These are phyloP conservation scores for Trichomalopsis sarcophagae DNA, from an alignment of 1,140 invertebrate species.

Conservation along the genomic window DNA sequence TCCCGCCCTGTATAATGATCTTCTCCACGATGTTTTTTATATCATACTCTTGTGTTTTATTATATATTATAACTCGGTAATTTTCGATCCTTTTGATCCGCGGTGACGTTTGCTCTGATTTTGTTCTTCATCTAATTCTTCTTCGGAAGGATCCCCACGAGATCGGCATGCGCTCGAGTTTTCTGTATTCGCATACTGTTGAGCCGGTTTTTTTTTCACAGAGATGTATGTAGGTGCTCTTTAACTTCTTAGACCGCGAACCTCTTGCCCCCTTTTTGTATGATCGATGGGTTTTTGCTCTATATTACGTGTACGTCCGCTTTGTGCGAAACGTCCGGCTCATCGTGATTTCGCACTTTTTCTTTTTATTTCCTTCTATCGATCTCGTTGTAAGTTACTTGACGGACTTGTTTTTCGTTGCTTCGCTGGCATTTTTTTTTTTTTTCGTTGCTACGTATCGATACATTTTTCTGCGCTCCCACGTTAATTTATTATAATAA, in stretches of 20 bases:
- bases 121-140: constrained; percentile 34
- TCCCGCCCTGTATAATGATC: background rate
- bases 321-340: constrained; percentile 4
- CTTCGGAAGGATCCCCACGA: background rate
- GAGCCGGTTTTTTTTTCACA: background rate
- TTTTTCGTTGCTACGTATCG: background rate
- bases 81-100: too few relatives aligned
- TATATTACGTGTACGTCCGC: constrained; percentile 12
- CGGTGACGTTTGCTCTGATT: background rate
- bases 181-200: background rate
- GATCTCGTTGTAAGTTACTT: constrained; percentile 21
- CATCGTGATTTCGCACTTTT: constrained; percentile 31
- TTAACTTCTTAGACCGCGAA: background rate
- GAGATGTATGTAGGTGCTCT: background rate
- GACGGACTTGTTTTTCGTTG: background rate
- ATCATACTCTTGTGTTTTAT: constrained; percentile 25
- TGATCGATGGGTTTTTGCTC: background rate
- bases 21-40: constrained; percentile 47
- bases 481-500: background rate
- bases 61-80: background rate
- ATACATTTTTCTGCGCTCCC: background rate
- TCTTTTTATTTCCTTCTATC: constrained; percentile 11
- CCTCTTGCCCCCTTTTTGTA: constrained; percentile 8
- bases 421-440: background rate
- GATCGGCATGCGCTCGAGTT: too few relatives aligned